Percentiles rank a stretch among this genome's conserved stretches.
Conservation (phyloP, 2,797 vertebrate genomes). For the Oreortyx pictus region DNA sequence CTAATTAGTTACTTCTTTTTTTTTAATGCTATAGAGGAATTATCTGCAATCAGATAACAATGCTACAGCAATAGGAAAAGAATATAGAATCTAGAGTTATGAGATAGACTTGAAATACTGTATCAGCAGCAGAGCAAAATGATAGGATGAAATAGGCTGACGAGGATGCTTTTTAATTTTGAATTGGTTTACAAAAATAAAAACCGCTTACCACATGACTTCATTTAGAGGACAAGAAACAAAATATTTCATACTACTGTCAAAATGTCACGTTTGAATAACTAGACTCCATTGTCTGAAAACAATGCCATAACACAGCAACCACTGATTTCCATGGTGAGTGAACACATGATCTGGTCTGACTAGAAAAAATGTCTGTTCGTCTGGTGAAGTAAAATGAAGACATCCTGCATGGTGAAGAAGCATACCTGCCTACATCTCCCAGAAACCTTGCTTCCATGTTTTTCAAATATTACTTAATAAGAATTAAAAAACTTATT, state of each 20-base stretch:
- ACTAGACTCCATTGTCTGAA: background rate
- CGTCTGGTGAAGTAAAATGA: background rate
- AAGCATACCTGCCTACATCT: background rate
- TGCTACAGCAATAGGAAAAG: background rate
- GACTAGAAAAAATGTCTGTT: background rate
- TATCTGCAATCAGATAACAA: background rate
- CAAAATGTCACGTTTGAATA: background rate
- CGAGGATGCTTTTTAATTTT: background rate
- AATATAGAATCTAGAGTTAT: background rate
- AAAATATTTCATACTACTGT: background rate
- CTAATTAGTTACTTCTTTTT: too few relatives aligned
- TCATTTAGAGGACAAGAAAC: background rate
- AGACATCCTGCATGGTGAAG: background rate
- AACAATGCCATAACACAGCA: background rate
- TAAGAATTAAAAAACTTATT: background rate
- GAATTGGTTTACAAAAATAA: background rate
- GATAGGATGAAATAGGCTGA: background rate
- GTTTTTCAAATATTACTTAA: background rate
- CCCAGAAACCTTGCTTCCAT: background rate
- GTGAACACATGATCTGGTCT: fast-evolving
- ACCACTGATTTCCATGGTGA: background rate
- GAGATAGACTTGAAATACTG: background rate
- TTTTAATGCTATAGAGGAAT: background rate
- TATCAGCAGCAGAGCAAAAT: background rate
- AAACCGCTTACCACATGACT: background rate